Evolutionary conservation across 2,888 invertebrate genomes (phyloP), one percentile per base, ranked within the genome.

Genomic region (Apoda limacodes): DNA sequence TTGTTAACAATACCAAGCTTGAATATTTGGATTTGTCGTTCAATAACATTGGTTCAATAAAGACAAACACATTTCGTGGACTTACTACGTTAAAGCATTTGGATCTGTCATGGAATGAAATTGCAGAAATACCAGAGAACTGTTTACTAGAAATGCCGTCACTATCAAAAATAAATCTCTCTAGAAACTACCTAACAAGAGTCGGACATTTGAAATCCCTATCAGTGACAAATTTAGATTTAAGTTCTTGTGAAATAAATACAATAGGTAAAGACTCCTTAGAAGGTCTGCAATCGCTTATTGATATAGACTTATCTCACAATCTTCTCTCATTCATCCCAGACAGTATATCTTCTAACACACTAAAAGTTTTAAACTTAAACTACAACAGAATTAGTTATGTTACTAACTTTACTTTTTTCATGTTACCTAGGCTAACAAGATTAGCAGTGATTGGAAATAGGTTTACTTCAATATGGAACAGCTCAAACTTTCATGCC

Each of bases 91-190:
- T 91, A 4, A 83, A 83, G 45, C 60, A 71, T 37, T 63, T 91
- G 28, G 88, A 91, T 60, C 60, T 91, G 39, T 90, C 91, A 1
- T 84, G 82, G 60, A 91, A 91, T 58, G 85, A 85, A 57, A 81
- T 91, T 31, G 81, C 82, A 0, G 52, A 59, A 4, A 54, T 91
- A 40, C 83, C 85, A 32, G 78, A 83, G 39, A 76, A 84, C 25
- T 71, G 83, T 2, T 83, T 91, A 43, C 58, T 74, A 19, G 76
- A 84, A 41, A 88, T 86, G 59, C 78, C 83, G 9, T 75, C 83
- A 2, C 57, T 92, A 14, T 78, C 76, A 4, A 68, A 78, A 27
- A 57, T 91, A 9, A 87, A 86, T 53, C 52, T 91, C 20, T 86
- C 89, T 3, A 76, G 85, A 45, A 89, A 88, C 54, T 87, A 87